Evolutionary conservation across 2,888 invertebrate genomes (phyloP), one percentile per base, ranked within the genome.

Genomic region (Rhynchonema sp.): DNA sequence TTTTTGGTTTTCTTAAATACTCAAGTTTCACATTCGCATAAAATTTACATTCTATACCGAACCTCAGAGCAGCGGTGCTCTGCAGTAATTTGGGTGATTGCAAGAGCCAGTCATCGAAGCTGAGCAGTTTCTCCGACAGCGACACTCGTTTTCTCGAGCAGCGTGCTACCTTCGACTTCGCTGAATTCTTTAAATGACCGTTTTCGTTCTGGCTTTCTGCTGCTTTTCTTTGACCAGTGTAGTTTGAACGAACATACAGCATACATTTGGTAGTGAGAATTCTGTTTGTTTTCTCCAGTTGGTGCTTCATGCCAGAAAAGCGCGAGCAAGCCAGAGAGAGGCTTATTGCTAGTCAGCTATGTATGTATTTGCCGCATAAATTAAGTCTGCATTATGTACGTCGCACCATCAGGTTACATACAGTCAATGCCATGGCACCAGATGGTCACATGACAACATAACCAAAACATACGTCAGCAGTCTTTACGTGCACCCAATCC

Each of bases 101-200:
- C 1, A 71, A 65, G 23, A 69, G 65, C 0, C 69, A 68, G 55
- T 71, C 71, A 62, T 71, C 71, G 60, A 72, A 72, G 6, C 70
- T 67, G 30, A 72, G 64, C 30, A 68, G 64, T 54, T 69, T 70
- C 3, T 69, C 68, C 23, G 30, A 70, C 23, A 70, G 61, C 3
- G 68, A 66, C 28, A 94, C 96, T 65, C 98, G 82, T 82, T 76
- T 99, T 98, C 46, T 94, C 94, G 57, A 96, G 80, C 63, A 98
- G 79, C 76, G 96, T 96, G 65, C 90, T 82, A 20, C 98, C 98
- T 79, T 98, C 98, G 76, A 98, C 98, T 74, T 98, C 96, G 82
- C 90, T 91, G 76, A 49, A 68, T 13, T n/a, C 6, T 13, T 6
- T 13, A 38, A 38, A 38, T 38, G 17, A 6, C 17, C 9, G 17